phyloP scores from a whole-genome alignment of 2,113 vertebrate genomes.

The Ailuropoda melanoleuca region DNA sequence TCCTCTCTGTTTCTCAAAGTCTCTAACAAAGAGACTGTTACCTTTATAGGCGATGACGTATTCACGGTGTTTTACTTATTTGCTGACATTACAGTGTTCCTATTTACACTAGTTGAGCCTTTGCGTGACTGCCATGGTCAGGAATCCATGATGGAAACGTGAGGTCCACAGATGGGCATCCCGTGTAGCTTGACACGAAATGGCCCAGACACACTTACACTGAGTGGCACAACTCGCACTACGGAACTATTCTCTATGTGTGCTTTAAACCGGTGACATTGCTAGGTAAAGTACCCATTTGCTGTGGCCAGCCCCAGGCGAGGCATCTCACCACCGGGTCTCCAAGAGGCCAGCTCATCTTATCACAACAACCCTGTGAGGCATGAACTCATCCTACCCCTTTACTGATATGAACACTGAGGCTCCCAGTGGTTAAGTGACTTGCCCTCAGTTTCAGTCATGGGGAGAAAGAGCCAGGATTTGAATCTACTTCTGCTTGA shows the following conservation, averaged over 20 bases:
- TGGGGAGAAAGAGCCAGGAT: not conserved
- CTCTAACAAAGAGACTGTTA: not conserved
- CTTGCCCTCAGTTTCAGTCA: not conserved
- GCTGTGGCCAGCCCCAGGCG: not conserved
- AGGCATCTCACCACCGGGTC: not conserved
- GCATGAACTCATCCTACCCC: not conserved
- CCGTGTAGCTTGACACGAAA: accelerated
- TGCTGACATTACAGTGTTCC: not conserved
- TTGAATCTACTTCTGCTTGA: not conserved
- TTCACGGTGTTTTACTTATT: not conserved
- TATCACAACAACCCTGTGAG: not conserved
- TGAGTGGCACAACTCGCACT: not conserved
- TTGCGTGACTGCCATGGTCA: accelerated
- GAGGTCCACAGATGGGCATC: accelerated
- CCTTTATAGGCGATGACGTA: accelerated
- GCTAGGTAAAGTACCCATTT: not conserved
- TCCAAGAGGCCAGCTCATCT: not conserved
- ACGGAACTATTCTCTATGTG: not conserved
- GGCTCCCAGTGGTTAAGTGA: not conserved
- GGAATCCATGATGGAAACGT: accelerated
- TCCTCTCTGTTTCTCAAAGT: not conserved
- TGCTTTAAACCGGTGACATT: not conserved
- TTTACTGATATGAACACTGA: not conserved
- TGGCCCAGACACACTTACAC: not conserved
- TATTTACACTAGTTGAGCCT: not conserved